Base-by-base conservation (phyloP, 1,140 invertebrate species). In the Nephotettix cincticeps region DNA sequence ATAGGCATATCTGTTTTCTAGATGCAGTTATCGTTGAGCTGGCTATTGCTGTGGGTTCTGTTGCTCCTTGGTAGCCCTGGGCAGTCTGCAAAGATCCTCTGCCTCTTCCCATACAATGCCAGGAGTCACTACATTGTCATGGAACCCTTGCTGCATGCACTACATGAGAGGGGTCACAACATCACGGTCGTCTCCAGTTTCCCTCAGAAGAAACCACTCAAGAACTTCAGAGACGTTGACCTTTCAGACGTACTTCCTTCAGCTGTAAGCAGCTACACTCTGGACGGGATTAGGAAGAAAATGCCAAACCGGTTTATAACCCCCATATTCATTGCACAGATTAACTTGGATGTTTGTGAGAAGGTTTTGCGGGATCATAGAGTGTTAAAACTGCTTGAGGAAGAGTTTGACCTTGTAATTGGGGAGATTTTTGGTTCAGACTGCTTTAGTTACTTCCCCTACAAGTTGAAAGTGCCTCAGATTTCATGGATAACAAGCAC, bases 401-500 rank as follows among this genome's bases (percentile, higher is more conserved):
- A 76, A 40, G 68, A 61, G 9, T 81, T 75, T 69, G 79, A 81
- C 70, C 47, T 81, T 11, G 70, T 81, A 13, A 67, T 80, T 2
- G 73, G 72, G 4, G 76, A 78, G 71, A 71, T 75, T 14, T 79
- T 78, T 56, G 72, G 73, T 25, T 71, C 68, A 2, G 76, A 77
- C 36, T 75, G 76, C 27, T 73, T 76, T 47, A 45, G 75, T 4
- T 68, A 58, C 3, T 71, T 77, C 29, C 72, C 68, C 9, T 66
- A 76, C 47, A 72, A 66, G 32, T 83, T 89, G 21, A 80, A 86
- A 66, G 85, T 85, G 3, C 90, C 89, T 0, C 82, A 87, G 9
- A 85, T 92, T 1, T 79, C 82, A 0, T 72, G 86, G 2, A 83
- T 82, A 70, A 85, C 87, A 2, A 83, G 84, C 61, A 79, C 83